Evolutionary conservation across 2,797 vertebrate species (phyloP).

Genomic region (Myotis pilosus): DNA sequence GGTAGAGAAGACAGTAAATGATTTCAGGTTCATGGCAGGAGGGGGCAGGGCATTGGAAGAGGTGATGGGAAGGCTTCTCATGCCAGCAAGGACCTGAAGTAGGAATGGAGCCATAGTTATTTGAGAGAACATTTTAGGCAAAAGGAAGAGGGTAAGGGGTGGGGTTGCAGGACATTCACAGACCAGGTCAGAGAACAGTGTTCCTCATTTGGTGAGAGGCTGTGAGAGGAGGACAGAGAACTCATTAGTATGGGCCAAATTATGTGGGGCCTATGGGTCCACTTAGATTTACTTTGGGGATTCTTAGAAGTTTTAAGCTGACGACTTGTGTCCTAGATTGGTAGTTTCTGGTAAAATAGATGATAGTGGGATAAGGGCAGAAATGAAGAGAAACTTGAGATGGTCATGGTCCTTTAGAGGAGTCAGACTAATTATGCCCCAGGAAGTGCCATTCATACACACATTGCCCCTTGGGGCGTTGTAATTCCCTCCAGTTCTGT

Average conservation of each 20-base stretch:
- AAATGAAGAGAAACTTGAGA: neutral
- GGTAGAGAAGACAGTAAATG: neutral
- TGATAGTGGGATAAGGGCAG: neutral
- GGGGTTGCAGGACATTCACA: rapidly evolving
- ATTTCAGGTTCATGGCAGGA: neutral
- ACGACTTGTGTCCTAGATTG: neutral
- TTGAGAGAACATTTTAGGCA: neutral
- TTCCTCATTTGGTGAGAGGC: neutral
- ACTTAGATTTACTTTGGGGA: neutral
- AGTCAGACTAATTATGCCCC: neutral
- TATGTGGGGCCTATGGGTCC: neutral
- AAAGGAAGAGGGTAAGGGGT: neutral
- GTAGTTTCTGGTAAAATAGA: neutral
- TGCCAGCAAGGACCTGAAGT: neutral
- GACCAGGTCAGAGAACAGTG: neutral
- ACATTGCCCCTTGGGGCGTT: neutral
- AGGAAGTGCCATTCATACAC: neutral
- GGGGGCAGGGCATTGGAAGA: neutral
- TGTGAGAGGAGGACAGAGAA: neutral
- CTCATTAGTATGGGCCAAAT: neutral
- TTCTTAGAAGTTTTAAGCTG: neutral
- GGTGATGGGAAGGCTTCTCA: neutral
- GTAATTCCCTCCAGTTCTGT: neutral
- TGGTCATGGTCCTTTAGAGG: neutral
- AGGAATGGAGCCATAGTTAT: neutral